phyloP scores from a whole-genome alignment of 2,797 vertebrate species.

The Siniperca undulata region DNA sequence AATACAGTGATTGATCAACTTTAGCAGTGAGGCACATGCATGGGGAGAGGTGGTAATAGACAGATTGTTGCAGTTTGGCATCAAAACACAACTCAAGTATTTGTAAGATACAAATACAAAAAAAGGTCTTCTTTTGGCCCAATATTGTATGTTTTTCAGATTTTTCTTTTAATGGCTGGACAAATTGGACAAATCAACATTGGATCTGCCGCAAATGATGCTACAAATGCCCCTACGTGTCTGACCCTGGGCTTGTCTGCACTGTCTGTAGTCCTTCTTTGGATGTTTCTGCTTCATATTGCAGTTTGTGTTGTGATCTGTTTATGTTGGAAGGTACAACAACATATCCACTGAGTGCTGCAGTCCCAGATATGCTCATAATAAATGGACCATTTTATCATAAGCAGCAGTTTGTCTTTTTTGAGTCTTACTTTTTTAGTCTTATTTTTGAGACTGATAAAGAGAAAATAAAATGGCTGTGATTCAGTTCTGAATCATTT shows the following conservation, averaged over 20 bases:
- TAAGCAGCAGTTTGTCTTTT: background rate
- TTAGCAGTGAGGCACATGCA: background rate
- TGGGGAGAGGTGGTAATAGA: slow-evolving; percentile 48
- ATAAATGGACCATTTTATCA: background rate
- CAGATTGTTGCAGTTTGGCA: background rate
- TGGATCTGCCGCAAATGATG: background rate
- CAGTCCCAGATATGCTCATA: background rate
- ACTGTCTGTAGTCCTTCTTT: slow-evolving; percentile 33
- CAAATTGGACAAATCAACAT: background rate
- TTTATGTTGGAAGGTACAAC: slow-evolving; percentile 12
- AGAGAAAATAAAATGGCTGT: background rate
- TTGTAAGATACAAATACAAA: background rate
- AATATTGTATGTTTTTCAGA: slow-evolving; percentile 21
- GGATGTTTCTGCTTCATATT: slow-evolving; percentile 48
- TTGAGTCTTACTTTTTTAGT: too few relatives aligned
- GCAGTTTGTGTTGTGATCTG: slow-evolving; percentile 44
- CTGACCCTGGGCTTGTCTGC: slow-evolving; percentile 36
- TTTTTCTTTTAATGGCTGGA: slow-evolving; percentile 41
- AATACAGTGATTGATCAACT: slow-evolving; percentile 31
- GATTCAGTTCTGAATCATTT: background rate
- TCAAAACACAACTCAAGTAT: background rate
- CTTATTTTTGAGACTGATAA: too few relatives aligned
- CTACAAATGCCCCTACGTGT: background rate
- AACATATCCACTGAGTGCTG: background rate
- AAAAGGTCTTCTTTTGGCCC: background rate